These are phyloP conservation scores for Varecia variegata DNA, from an alignment of 2,797 vertebrate species.

Conservation along the genomic window DNA sequence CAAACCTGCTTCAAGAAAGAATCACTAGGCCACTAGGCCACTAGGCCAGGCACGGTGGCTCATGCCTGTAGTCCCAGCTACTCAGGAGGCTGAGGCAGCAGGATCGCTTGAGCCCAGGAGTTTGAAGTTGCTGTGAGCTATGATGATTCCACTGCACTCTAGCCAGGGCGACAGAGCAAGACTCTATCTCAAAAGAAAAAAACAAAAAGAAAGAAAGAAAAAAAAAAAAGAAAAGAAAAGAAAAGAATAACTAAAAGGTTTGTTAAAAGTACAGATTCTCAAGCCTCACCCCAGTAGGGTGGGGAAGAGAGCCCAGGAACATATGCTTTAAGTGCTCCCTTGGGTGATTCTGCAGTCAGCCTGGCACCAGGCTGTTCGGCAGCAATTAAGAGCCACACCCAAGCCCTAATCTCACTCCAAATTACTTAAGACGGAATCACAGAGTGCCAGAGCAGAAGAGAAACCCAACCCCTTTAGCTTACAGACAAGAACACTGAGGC, in stretches of 20 bases:
- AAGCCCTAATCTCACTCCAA: not conserved
- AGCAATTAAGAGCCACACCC: not conserved
- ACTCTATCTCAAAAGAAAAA: too few species aligned
- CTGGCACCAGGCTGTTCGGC: not conserved
- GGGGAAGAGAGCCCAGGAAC: not conserved
- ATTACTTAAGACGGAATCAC: not conserved
- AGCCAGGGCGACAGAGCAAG: too few species aligned
- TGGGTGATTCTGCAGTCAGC: not conserved
- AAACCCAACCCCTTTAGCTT: not conserved
- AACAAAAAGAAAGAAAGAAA: too few species aligned
- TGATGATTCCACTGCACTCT: too few species aligned
- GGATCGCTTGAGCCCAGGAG: too few species aligned
- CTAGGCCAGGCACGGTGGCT: too few species aligned
- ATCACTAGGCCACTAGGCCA: too few species aligned
- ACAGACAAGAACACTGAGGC: not conserved
- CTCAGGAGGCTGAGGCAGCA: too few species aligned
- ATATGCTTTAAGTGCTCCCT: too few species aligned
- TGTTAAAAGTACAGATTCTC: constrained; percentile 8
- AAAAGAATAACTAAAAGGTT: not conserved
- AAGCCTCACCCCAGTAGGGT: not conserved
- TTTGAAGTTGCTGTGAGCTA: too few species aligned
- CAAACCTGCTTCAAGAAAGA: not conserved
- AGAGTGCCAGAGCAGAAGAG: not conserved
- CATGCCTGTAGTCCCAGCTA: too few species aligned
- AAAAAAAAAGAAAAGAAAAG: too few species aligned